phyloP scores from a whole-genome alignment of 2,888 invertebrate species.

The Apodemia zela region DNA sequence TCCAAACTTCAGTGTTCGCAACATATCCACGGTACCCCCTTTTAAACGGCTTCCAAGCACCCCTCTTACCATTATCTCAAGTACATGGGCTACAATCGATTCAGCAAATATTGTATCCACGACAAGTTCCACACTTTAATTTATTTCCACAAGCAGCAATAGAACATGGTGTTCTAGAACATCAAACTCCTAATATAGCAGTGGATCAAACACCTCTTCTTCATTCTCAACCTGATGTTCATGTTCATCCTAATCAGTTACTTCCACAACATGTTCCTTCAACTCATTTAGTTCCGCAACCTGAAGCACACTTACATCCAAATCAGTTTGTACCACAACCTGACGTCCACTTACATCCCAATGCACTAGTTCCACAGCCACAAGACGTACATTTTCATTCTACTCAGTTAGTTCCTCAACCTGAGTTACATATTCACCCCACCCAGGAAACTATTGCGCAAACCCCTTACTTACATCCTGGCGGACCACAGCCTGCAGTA shows the following conservation, averaged over 20 bases:
- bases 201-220: conserved; percentile 38
- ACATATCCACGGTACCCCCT: conserved; percentile 69
- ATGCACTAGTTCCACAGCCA: background rate
- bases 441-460: conserved; percentile 35
- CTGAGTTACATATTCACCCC: conserved; percentile 35
- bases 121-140: conserved; percentile 50
- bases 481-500: conserved; percentile 27
- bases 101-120: conserved; percentile 43
- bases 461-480: conserved; percentile 24
- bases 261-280: conserved; percentile 26
- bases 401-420: conserved; percentile 33
- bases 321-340: conserved; percentile 35
- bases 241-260: conserved; percentile 40
- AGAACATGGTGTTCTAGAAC: conserved; percentile 44
- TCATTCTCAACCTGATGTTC: conserved; percentile 3
- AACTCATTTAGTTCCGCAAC: conserved; percentile 21
- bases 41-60: conserved; percentile 50
- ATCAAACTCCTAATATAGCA: conserved; percentile 38
- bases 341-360: conserved; percentile 26
- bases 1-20: conserved; percentile 68
- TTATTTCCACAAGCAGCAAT: conserved; percentile 41
- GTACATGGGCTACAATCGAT: conserved; percentile 31
- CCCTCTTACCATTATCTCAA: conserved; percentile 40
- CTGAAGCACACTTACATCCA: conserved; percentile 25
- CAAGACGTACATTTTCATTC: conserved; percentile 30